Evolutionary conservation across 2,888 invertebrate species (phyloP), one percentile per base, ranked within the genome.

Genomic region (Eupeodes latifasciatus): DNA sequence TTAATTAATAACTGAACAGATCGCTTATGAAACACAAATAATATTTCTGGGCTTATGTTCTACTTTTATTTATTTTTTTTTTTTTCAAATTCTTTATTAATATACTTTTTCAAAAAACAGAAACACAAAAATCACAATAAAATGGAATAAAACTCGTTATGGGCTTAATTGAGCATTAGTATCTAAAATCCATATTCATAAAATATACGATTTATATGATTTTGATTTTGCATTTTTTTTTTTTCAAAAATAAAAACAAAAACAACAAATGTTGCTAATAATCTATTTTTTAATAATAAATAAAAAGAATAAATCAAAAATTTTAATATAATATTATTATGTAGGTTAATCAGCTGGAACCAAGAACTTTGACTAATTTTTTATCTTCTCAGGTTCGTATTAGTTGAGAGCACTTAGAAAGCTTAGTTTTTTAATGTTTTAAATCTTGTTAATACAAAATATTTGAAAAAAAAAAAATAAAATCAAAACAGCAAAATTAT

Each of bases 301-400:
- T 4, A 36, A 36, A 34, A 34, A 51, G 16, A n/a, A 53, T n/a
- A 67, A 51, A 34, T 53, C 36, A 36, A 47, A n/a, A 16, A 59
- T 27, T 67, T 59, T 47, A 6, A 14, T 10, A 27, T 72, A 40
- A 3, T 3, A 40, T 40, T 40, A 9, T 40, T 40, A 40, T 40
- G 40, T 40, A 72, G 72, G 59, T 47, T 34, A 47, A 57, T 59
- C 57, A 72, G 47, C 72, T 72, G 72, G 72, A 47, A 49, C 59
- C 72, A 57, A 72, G 72, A 72, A 72, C 72, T 72, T 72, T 72
- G 72, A 59, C 72, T 59, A 72, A 59, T 59, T 72, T 59, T 72
- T 59, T 72, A 47, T 59, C 72, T 72, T 59, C 57, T 47, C 57
- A 72, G 72, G 72, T 72, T 72, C 72, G 72, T 72, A 72, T 59